Percentiles rank a stretch among this genome's conserved stretches.
Conservation (phyloP, 1,140 invertebrate species). For the Anagrus nilaparvatae region DNA sequence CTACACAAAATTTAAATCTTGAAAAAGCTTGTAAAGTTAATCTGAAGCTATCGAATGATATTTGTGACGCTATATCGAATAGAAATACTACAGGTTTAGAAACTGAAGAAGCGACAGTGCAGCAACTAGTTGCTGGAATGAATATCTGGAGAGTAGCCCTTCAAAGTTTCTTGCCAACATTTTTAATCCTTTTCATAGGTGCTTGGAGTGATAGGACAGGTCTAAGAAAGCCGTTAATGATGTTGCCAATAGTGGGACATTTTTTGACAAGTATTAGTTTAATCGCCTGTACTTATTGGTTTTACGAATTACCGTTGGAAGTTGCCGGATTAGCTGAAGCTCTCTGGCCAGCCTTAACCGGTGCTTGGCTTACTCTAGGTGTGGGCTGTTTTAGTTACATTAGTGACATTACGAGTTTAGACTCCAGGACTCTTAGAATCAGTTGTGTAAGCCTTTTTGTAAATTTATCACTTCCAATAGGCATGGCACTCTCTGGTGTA, state of each 20-base stretch:
- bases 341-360: conserved; percentile 66
- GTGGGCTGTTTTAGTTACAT: conserved; percentile 87
- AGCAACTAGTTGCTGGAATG: conserved; percentile 65
- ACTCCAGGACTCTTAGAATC: conserved; percentile 70
- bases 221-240: conserved; percentile 73
- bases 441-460: conserved; percentile 75
- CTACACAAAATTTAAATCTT: conserved; percentile 70
- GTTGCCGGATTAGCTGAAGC: conserved; percentile 63
- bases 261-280: conserved; percentile 65
- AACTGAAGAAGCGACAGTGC: conserved; percentile 59
- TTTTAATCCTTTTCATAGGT: conserved; percentile 68
- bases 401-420: conserved; percentile 69
- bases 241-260: conserved; percentile 72
- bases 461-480: conserved; percentile 68
- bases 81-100: conserved; percentile 62
- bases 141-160: conserved; percentile 71
- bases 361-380: conserved; percentile 79
- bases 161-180: conserved; percentile 61
- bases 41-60: conserved; percentile 53
- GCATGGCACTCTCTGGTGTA: conserved; percentile 65
- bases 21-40: conserved; percentile 78
- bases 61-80: conserved; percentile 61
- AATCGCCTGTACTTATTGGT: conserved; percentile 69
- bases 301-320: conserved; percentile 67
- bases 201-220: conserved; percentile 64